Percentiles rank a stretch among this genome's conserved stretches.
Evolutionary conservation across 1,140 invertebrate species (phyloP).

Genomic region (Drosophila santomea): DNA sequence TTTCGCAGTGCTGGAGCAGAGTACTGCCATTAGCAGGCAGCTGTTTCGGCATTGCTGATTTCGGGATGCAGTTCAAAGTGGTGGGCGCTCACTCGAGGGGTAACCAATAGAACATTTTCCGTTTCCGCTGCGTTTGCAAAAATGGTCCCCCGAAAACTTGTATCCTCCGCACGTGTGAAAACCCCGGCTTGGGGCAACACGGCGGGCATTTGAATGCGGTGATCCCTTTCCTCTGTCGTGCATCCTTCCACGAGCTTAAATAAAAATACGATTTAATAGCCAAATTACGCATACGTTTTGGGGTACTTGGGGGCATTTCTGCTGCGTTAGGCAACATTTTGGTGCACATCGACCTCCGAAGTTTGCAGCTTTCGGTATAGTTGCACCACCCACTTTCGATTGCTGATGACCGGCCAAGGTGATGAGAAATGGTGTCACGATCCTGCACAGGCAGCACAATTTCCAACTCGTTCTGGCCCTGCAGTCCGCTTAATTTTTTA

Average conservation of each 20-base stretch:
- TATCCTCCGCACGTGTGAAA: slow-evolving; percentile 28
- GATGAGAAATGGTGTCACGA: not conserved
- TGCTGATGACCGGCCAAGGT: not conserved
- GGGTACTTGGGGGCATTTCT: slow-evolving; percentile 27
- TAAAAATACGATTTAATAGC: slow-evolving; percentile 76
- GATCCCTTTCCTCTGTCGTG: not conserved
- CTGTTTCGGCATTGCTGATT: slow-evolving; percentile 4
- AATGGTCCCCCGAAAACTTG: slow-evolving; percentile 44
- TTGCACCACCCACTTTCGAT: slow-evolving; percentile 2
- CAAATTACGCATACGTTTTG: slow-evolving; percentile 58
- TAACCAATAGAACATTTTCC: slow-evolving; percentile 71
- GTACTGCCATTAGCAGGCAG: slow-evolving; percentile 4
- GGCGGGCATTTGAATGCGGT: slow-evolving; percentile 17
- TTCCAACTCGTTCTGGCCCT: slow-evolving; percentile 1
- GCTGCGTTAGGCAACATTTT: slow-evolving; percentile 68
- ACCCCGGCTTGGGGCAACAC: not conserved
- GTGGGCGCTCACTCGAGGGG: slow-evolving; percentile 21
- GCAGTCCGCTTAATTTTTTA: slow-evolving; percentile 59
- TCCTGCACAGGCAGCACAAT: slow-evolving; percentile 45
- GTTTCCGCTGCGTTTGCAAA: slow-evolving; percentile 69
- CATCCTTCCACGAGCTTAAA: slow-evolving; percentile 30
- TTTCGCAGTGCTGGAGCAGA: not conserved
- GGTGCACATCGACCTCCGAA: slow-evolving; percentile 15
- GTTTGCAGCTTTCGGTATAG: slow-evolving; percentile 30
- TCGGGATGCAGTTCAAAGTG: slow-evolving; percentile 23